Evolutionary conservation across 2,113 vertebrate genomes (phyloP), one percentile per base, ranked within the genome.

Genomic region (Pseudonaja textilis): DNA sequence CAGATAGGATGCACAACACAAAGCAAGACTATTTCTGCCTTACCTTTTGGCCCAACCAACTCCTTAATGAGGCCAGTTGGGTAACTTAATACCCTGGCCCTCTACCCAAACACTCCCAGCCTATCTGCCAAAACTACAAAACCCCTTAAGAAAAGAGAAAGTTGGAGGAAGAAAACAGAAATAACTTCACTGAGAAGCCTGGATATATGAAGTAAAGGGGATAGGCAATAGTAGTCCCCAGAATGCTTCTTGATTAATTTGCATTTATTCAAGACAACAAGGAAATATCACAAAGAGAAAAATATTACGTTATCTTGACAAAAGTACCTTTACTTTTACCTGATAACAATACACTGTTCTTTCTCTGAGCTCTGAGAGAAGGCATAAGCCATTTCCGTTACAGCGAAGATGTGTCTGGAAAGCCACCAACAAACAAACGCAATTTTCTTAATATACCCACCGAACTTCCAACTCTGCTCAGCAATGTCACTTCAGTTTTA

Each of bases 371-470:
- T 95, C 97, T 98, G 98, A 56, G 98, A 98, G 12, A 98, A 96
- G 0, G 14, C 88, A 92, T 98, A 99, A 91, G 98, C 98, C 56
- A 96, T 95, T 92, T 98, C 98, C 23, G 97, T 98, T 12, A 98
- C 56, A 47, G 98, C 98, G 94, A 99, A 99, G 94, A 99, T 93
- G 93, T 99, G 99, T 81, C 99, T 99, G 91, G 3, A 88, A 3
- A 50, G 42, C 91, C 23, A 95, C 50, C 91, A 47, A 45, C 5
- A 91, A 55, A 56, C 20, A 18, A 87, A 93, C 90, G 42, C 34
- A 81, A 42, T 81, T 22, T 39, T 39, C 34, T 81, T 81, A 81
- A 81, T 81, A 39, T 81, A 81, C 6, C 5, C 34, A 81, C 39
- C 85, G 59, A 29, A 61, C 9, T 64, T 88, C 86, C 90, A 47